These are phyloP conservation scores for Manis javanica DNA, from an alignment of 2,797 vertebrate species.

Conservation along the genomic window DNA sequence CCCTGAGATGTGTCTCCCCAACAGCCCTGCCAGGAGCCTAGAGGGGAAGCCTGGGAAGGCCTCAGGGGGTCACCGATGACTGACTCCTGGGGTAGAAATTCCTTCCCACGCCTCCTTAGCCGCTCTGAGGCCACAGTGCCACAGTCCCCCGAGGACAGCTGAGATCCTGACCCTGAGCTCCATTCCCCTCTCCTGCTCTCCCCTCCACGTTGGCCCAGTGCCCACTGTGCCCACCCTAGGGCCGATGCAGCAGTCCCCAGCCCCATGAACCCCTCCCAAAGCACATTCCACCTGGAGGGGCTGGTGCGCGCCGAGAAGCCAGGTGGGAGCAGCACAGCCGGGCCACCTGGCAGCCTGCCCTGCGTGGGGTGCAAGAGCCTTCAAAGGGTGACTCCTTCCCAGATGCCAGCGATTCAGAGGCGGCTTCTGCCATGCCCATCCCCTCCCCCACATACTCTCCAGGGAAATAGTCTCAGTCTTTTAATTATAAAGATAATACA, in stretches of 20 bases:
- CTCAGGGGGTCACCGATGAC: not conserved
- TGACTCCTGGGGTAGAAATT: not conserved
- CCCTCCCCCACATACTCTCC: no score
- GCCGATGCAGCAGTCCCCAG: not conserved
- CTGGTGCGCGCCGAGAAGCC: accelerated
- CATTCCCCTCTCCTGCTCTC: not conserved
- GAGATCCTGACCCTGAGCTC: not conserved
- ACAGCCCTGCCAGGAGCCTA: not conserved
- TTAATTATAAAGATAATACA: not conserved
- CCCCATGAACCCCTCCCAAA: not conserved
- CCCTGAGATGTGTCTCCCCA: not conserved
- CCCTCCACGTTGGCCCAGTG: not conserved
- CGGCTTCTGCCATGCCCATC: not conserved
- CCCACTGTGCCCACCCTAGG: not conserved
- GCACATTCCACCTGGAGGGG: not conserved
- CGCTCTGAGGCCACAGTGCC: no score
- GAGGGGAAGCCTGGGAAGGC: not conserved
- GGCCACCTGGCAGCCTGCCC: not conserved
- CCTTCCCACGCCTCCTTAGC: no score
- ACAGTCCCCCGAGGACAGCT: no score
- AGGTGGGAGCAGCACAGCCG: accelerated
- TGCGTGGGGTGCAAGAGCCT: accelerated
- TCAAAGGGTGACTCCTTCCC: no score
- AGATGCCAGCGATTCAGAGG: not conserved
- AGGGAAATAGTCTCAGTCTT: not conserved